Evolutionary conservation across 1,140 invertebrate species (phyloP), one percentile per base, ranked within the genome.

Genomic region (Notospermus geniculatus): DNA sequence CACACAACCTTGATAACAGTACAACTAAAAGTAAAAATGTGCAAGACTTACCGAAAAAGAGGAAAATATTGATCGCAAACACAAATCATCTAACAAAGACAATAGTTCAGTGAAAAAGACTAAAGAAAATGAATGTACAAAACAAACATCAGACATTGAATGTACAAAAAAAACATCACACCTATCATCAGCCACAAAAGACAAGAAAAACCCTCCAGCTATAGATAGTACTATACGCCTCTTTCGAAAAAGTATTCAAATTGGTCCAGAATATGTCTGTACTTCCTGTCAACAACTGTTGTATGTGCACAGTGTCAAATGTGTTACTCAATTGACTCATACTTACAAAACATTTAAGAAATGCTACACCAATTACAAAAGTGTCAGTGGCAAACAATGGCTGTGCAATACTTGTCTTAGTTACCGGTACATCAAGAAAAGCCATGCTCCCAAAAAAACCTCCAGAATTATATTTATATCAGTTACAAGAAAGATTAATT

Each of bases 241-340:
- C 15, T 50, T 50, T n/a, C 46, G 46, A 5, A 50, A 50, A 27
- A 50, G 25, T 23, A 50, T 50, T 23, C 4, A 50, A 50, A 4
- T 23, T 50, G 46, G 46, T 27, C 46, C 19, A 23, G 25, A 23
- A 50, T 50, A 50, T 50, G 46, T 50, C 4, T 67, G 66, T 50
- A 54, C 62, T 17, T 68, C 23, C 29, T 68, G 66, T 46, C 19
- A 60, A 54, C 63, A 68, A 54, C 56, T 59, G 52, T 68, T 59
- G 57, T 68, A 61, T 54, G 28, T 22, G 7, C 53, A 62, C 32
- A 53, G 27, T 23, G 53, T 68, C 13, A 30, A n/a, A 62, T 59
- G 1, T 59, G 32, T 55, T 27, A 1, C n/a, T 28, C n/a, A n/a
- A 29, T 5, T 5, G n/a, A 7, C 25, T 7, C 46, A 36, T 41